Evolutionary conservation across 2,888 invertebrate species (phyloP), one percentile per base, ranked within the genome.

Genomic region (Willowsia nigromaculata): DNA sequence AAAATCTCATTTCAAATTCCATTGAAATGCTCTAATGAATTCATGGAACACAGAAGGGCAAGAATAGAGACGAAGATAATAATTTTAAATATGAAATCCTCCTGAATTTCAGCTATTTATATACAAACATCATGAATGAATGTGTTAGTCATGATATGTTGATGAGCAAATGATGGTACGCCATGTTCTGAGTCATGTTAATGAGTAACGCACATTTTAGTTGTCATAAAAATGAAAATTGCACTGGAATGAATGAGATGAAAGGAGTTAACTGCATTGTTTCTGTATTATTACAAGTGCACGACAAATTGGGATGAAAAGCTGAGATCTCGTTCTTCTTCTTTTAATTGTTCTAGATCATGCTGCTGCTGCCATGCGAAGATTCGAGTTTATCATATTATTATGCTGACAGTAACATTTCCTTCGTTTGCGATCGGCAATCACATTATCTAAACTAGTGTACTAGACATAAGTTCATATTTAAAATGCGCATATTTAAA

Each of bases 211-310:
- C 74, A 47, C 74, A 43, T 74, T 74, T 74, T 25, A 18, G 22
- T 43, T 71, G 71, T 43, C 71, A 43, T 40, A 43, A 43, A 76
- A 50, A 50, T 1, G 15, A 76, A 15, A 43, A 74, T 25, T 50
- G 50, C n/a, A 53, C 76, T 76, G 76, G 76, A 76, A 33, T 50
- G 76, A 76, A 50, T 76, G 27, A 18, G 50, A 50, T n/a, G 76
- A 76, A 25, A 33, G 22, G 5, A 27, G 18, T 30, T 50, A 30
- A 30, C 30, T 30, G 18, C 6, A 15, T 30, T 71, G n/a, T 76
- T 76, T 9, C 18, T n/a, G 15, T 22, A 76, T 50, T 76, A 76
- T 74, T 43, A 50, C 76, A 30, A 43, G 25, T 74, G 71, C 71
- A 74, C 71, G 71, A 74, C 71, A 27, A 74, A 74, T 74, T 74